These are phyloP conservation scores for Dolichomitus sp. DNA, from an alignment of 2,888 invertebrate species.

Conservation along the genomic window DNA sequence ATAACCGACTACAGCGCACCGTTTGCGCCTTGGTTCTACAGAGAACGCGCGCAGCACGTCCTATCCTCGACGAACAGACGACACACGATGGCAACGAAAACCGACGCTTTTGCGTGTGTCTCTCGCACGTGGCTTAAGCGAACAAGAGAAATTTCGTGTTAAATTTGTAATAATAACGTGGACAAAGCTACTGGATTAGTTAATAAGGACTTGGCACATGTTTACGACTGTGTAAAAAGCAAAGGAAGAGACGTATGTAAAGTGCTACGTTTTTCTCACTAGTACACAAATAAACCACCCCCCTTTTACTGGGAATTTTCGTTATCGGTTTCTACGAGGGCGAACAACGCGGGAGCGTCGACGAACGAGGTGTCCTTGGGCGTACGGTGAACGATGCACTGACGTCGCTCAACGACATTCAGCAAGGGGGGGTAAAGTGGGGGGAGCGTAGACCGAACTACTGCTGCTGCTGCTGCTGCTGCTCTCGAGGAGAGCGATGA, in stretches of 20 bases:
- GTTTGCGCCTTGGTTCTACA: slow-evolving; percentile 24
- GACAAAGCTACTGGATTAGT: neutral
- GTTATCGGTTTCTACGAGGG: neutral
- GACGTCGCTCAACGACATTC: slow-evolving; percentile 62
- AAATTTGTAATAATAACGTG: neutral
- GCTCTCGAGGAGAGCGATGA: slow-evolving; percentile 61
- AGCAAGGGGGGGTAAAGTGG: slow-evolving; percentile 14
- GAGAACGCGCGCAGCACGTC: slow-evolving; percentile 60
- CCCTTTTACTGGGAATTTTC: too few relatives aligned
- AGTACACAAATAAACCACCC: too few relatives aligned
- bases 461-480: neutral
- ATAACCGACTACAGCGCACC: slow-evolving; percentile 48
- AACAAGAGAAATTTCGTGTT: neutral
- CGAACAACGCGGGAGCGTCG: neutral
- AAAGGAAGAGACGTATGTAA: too few relatives aligned
- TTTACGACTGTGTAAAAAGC: too few relatives aligned
- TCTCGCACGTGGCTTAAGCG: neutral
- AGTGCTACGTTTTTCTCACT: too few relatives aligned
- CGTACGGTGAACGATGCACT: slow-evolving; percentile 69
- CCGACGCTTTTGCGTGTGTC: slow-evolving; percentile 40
- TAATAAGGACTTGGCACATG: neutral
- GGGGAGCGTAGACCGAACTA: slow-evolving; percentile 36
- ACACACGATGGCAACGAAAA: slow-evolving; percentile 22
- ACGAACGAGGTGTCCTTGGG: slow-evolving; percentile 62
- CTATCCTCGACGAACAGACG: slow-evolving; percentile 51